Conservation (phyloP, 2,888 invertebrate genomes). For the Acleris literana region DNA sequence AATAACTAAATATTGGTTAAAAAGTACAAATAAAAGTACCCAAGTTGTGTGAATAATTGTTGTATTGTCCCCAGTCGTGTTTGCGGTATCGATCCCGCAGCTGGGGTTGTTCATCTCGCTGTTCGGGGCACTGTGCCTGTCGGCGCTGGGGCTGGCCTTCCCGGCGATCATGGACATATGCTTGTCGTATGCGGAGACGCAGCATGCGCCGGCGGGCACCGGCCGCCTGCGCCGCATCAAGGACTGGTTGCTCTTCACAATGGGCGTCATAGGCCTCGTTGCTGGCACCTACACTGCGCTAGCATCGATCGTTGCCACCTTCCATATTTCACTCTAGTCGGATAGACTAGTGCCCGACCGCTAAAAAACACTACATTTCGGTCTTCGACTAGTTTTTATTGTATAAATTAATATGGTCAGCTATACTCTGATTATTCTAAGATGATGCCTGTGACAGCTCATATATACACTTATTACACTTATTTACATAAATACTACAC, state of each 20-base stretch:
- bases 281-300: slow-evolving; percentile 87
- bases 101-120: slow-evolving; percentile 91
- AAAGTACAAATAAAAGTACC: too few species aligned
- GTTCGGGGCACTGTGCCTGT: slow-evolving; percentile 94
- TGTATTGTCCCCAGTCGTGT: slow-evolving; percentile 82
- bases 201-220: slow-evolving; percentile 61
- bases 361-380: background rate
- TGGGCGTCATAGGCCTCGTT: slow-evolving; percentile 85
- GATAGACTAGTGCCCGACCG: background rate
- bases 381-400: too few species aligned
- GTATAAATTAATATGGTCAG: too few species aligned
- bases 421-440: too few species aligned
- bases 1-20: too few species aligned
- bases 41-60: too few species aligned
- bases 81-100: slow-evolving; percentile 91
- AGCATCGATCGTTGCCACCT: slow-evolving; percentile 79
- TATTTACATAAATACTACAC: too few species aligned
- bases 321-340: slow-evolving; percentile 43
- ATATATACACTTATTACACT: too few species aligned
- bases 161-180: slow-evolving; percentile 86
- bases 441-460: too few species aligned
- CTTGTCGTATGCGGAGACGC: slow-evolving; percentile 82
- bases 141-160: slow-evolving; percentile 93
- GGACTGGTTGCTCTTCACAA: slow-evolving; percentile 80
- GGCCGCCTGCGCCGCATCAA: slow-evolving; percentile 60